phyloP scores from a whole-genome alignment of 1,140 invertebrate genomes.

The Gonioctena quinquepunctata region DNA sequence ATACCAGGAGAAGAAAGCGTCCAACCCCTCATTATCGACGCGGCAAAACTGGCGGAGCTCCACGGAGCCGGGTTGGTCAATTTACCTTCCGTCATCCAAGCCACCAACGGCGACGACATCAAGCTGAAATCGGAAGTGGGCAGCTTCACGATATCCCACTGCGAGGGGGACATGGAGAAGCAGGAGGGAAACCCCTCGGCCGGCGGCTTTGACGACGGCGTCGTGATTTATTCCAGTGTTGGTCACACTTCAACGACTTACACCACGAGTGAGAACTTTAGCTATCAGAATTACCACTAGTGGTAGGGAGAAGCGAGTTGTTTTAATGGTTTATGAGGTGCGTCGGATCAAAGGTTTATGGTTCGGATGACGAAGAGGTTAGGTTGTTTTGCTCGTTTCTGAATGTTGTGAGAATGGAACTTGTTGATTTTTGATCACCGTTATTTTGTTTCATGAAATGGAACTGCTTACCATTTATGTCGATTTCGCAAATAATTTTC shows the following conservation, averaged over 20 bases:
- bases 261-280: constrained; percentile 35
- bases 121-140: constrained; percentile 36
- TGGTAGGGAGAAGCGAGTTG: background rate
- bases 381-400: no score
- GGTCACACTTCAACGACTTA: constrained; percentile 30
- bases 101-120: constrained; percentile 32
- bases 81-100: constrained; percentile 33
- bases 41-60: constrained; percentile 38
- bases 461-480: no score
- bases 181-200: constrained; percentile 25
- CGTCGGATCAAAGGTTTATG: no score
- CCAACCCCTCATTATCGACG: constrained; percentile 38
- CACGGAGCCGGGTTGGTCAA: constrained; percentile 38
- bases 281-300: constrained; percentile 30
- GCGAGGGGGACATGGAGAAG: constrained; percentile 28
- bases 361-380: no score
- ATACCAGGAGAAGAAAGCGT: constrained; percentile 18
- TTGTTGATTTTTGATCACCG: no score
- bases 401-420: no score
- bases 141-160: constrained; percentile 28
- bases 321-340: background rate
- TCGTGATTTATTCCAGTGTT: constrained; percentile 35
- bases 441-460: no score
- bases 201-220: constrained; percentile 25
- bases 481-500: no score